These are phyloP conservation scores for Anoplolepis gracilipes DNA, from an alignment of 1,140 invertebrate species.

Conservation along the genomic window DNA sequence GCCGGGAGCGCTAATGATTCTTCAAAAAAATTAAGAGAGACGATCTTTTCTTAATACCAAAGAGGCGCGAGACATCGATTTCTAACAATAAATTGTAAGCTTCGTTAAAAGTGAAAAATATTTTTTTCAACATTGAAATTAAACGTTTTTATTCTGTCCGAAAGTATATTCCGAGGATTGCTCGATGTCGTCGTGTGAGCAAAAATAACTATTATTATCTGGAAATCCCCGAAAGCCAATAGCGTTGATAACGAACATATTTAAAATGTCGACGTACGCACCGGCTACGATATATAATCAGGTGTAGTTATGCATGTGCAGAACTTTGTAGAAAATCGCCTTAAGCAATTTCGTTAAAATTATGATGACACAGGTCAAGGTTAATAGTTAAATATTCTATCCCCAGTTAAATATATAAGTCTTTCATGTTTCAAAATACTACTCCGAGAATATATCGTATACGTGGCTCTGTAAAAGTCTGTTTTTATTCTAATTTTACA, in stretches of 20 bases:
- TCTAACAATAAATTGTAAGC: too few relatives aligned
- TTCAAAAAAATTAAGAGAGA: background rate
- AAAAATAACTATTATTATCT: background rate
- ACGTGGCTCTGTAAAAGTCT: background rate
- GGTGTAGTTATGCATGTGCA: background rate
- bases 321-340: background rate
- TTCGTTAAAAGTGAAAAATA: too few relatives aligned
- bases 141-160: too few relatives aligned
- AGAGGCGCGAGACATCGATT: background rate
- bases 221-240: conserved; percentile 11
- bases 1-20: background rate
- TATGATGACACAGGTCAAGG: conserved; percentile 5
- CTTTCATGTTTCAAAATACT: background rate
- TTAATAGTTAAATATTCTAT: background rate
- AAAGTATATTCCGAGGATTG: background rate
- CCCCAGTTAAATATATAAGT: background rate
- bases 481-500: background rate
- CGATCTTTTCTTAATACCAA: background rate
- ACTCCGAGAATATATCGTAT: background rate
- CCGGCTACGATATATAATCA: background rate
- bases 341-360: background rate
- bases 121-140: background rate
- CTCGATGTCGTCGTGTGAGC: background rate
- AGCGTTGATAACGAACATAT: conserved; percentile 13
- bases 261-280: background rate